Evolutionary conservation across 1,140 invertebrate species (phyloP).

Genomic region (Choristoneura fumiferana): DNA sequence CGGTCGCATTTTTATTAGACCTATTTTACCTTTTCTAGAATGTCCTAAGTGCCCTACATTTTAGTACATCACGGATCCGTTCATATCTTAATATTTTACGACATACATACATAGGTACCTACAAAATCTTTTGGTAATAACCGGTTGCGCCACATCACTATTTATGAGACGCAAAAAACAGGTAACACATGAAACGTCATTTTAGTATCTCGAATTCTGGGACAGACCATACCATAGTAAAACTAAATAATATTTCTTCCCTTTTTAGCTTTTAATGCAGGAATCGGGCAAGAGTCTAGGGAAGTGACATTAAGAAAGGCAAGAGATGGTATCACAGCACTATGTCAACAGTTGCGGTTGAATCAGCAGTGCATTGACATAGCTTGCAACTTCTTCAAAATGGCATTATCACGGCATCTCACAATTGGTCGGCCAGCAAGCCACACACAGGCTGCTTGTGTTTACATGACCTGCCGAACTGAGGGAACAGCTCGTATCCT

Average conservation of each 20-base stretch:
- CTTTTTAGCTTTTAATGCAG: constrained; percentile 86
- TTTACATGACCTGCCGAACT: constrained; percentile 97
- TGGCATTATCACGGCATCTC: constrained; percentile 92
- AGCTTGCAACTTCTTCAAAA: constrained; percentile 97
- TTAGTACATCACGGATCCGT: no score
- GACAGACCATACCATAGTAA: no score
- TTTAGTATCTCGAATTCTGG: no score
- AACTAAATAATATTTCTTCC: constrained; percentile 16
- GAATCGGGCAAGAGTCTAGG: constrained; percentile 91
- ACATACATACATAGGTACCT: no score
- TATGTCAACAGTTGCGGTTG: constrained; percentile 89
- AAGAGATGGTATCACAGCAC: constrained; percentile 87
- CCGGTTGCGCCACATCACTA: no score
- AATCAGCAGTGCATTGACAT: constrained; percentile 96
- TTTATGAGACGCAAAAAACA: no score
- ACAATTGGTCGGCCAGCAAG: constrained; percentile 94
- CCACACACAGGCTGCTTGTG: constrained; percentile 97
- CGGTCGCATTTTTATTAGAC: no score
- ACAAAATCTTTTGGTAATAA: no score
- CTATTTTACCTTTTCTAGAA: no score
- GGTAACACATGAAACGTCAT: no score
- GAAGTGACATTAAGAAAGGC: constrained; percentile 94
- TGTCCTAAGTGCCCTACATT: no score
- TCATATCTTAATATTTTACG: no score
- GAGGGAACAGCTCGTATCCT: constrained; percentile 96